Percentiles rank a stretch among this genome's conserved stretches.
phyloP scores from a whole-genome alignment of 2,797 vertebrate species.

The Microctenopoma stevenorrisi region DNA sequence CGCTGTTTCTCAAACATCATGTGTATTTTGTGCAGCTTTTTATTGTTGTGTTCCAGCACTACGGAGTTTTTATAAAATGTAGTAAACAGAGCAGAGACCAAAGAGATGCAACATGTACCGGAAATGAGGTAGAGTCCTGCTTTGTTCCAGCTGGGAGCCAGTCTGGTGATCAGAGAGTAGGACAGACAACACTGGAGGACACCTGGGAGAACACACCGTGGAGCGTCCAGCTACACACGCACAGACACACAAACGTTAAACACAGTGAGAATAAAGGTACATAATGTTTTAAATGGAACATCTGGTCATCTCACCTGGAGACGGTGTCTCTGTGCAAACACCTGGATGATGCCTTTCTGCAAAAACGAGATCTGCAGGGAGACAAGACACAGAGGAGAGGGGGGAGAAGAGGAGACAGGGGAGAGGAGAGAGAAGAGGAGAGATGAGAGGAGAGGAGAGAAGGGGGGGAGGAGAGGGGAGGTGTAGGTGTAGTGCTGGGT shows the following conservation, averaged over 20 bases:
- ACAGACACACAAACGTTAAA: conserved; percentile 18
- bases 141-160: conserved; percentile 92
- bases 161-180: conserved; percentile 84
- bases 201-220: conserved; percentile 81
- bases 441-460: too few relatives aligned
- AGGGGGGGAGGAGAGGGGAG: too few relatives aligned
- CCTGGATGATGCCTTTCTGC: conserved; percentile 84
- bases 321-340: conserved; percentile 76
- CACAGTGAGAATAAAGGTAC: neutral
- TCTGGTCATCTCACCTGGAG: conserved; percentile 81
- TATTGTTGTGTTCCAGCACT: too few relatives aligned
- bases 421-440: too few relatives aligned
- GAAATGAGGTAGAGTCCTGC: conserved; percentile 87
- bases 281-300: neutral
- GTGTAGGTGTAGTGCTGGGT: too few relatives aligned
- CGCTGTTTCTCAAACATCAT: too few relatives aligned
- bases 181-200: conserved; percentile 89
- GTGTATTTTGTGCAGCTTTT: too few relatives aligned
- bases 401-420: too few relatives aligned
- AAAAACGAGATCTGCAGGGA: conserved; percentile 84
- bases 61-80: too few relatives aligned
- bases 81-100: too few relatives aligned
- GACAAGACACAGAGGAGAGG: too few relatives aligned
- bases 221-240: conserved; percentile 64
- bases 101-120: conserved; percentile 72